Base-by-base conservation (phyloP, 2,888 invertebrate species). In the Lamproptera curius region DNA sequence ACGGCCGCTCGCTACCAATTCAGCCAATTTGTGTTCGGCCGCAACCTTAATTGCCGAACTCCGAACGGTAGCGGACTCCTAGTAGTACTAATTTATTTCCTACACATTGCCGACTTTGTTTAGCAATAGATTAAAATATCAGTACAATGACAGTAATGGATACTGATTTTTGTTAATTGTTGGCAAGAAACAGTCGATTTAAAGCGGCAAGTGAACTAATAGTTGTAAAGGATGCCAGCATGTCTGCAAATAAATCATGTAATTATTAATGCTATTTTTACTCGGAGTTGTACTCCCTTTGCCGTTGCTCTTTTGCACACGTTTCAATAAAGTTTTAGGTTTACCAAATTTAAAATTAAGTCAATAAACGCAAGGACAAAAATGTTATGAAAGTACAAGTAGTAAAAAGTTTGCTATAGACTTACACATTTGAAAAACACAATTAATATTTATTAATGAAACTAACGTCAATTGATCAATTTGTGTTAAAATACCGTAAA, bases 1-100 rank as follows among this genome's bases (percentile, higher is more conserved):
- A 67, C 46, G 54, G 50, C 56, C 63, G 63, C 62, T 62, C 52
- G 57, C 44, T 59, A 56, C 59, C 72, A 76, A 77, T 78, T 79
- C 71, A 67, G 64, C 56, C 70, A 68, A 75, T 73, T 71, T 54
- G 56, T 51, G 49, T 53, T 51, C 53, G 57, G 10, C 34, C 11
- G 16, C 23, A 10, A 34, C 42, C 39, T 20, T 42, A 38, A 47
- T 38, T 38, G 33, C n/a, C n/a, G 16, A 10, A 47, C 42, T 13
- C 13, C 10, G 3, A 10, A 14, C 28, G 14, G 11, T 8, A 2
- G 6, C 9, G 31, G 17, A 9, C 1, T 28, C 15, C 20, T 16
- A 4, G 14, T 37, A 17, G 1, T 8, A 3, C 3, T n/a, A 20
- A 28, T 36, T n/a, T 5, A 9, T 36, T 41, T 1, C 0, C 1